A percentile compares a stretch with the other conserved stretches of the same genome.
Conservation (phyloP, 30 jellyfish, hydroid and myxozoan genomes). For the Turritopsis rubra region DNA sequence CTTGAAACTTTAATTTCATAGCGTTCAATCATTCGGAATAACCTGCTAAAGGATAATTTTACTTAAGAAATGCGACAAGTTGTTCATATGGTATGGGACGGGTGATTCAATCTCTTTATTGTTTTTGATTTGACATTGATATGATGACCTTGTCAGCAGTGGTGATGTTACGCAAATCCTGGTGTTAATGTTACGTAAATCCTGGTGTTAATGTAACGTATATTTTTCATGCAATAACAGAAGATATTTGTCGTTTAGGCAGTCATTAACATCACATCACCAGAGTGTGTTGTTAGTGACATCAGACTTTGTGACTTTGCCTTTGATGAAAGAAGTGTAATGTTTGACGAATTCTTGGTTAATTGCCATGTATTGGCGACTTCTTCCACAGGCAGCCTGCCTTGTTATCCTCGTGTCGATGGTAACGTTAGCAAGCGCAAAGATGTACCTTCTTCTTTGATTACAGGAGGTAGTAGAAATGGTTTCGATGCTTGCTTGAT, state of each 20-base stretch:
- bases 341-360: not conserved
- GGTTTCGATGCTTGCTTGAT: not conserved
- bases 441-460: not conserved
- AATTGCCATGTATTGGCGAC: not conserved
- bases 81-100: too few species aligned
- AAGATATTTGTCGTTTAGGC: not conserved
- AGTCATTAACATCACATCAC: not conserved
- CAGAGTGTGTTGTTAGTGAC: too few species aligned
- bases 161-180: slow-evolving; percentile 37
- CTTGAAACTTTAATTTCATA: too few species aligned
- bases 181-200: slow-evolving; percentile 27
- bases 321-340: too few species aligned
- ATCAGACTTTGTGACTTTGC: too few species aligned
- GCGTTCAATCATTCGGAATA: too few species aligned
- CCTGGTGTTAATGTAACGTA: slow-evolving; percentile 5
- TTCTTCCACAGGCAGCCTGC: not conserved
- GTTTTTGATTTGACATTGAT: not conserved
- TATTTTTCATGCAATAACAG: not conserved
- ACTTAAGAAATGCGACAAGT: too few species aligned
- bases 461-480: not conserved
- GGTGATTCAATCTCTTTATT: not conserved
- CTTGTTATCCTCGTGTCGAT: not conserved
- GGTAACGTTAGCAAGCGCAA: not conserved
- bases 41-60: not conserved
- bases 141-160: slow-evolving; percentile 37